Evolutionary conservation across 2,888 invertebrate genomes (phyloP).

Genomic region (Smittia aterrima): DNA sequence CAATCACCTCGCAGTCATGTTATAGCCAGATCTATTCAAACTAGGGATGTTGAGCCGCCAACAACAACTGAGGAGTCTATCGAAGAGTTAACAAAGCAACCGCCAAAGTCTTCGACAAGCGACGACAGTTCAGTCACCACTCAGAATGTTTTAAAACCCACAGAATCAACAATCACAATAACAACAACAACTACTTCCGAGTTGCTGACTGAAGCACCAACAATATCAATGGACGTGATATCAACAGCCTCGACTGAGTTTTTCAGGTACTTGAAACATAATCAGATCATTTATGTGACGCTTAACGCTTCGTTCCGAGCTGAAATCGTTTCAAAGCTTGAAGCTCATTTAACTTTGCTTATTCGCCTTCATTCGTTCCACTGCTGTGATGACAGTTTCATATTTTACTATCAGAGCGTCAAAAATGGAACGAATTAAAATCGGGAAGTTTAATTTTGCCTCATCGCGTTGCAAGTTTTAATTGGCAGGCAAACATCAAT

Average conservation of each 20-base stretch:
- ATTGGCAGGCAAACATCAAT: no score
- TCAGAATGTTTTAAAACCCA: not conserved
- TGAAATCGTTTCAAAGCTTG: no score
- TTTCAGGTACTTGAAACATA: not conserved
- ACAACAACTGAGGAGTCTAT: not conserved
- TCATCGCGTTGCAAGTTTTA: no score
- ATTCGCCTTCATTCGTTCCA: not conserved
- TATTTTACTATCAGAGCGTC: slow-evolving; percentile 21
- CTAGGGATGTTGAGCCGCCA: not conserved
- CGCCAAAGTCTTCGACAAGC: not conserved
- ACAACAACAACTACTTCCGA: no score
- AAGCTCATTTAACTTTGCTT: no score
- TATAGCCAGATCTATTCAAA: not conserved
- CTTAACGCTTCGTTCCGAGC: no score
- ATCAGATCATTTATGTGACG: no score
- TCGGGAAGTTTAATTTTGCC: no score
- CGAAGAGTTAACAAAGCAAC: not conserved
- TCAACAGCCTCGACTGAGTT: not conserved
- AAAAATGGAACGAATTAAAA: not conserved
- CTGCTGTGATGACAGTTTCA: not conserved
- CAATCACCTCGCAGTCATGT: not conserved
- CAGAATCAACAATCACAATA: not conserved
- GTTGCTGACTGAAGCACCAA: not conserved
- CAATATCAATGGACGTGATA: not conserved
- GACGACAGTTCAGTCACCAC: not conserved